These are phyloP conservation scores for Lasioglossum zephyrum DNA, from an alignment of 2,888 invertebrate species.

Conservation along the genomic window DNA sequence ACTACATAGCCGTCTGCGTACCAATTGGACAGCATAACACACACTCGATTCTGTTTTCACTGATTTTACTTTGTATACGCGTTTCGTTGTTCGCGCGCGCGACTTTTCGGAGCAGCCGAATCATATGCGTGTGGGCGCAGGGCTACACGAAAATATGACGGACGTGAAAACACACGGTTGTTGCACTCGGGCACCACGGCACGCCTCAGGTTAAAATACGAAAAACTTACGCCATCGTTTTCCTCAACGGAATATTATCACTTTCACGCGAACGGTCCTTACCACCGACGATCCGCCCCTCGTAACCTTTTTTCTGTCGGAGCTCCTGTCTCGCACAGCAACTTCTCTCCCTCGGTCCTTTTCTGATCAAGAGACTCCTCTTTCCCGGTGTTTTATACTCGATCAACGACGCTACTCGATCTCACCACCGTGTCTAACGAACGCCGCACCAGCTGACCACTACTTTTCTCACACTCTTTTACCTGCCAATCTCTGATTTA, in stretches of 20 bases:
- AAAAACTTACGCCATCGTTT: conserved; percentile 70
- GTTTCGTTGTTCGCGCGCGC: conserved; percentile 54
- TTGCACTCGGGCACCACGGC: conserved; percentile 30
- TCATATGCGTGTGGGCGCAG: conserved; percentile 37
- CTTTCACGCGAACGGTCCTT: conserved; percentile 68
- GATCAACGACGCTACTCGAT: conserved; percentile 19
- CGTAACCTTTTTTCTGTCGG: conserved; percentile 51
- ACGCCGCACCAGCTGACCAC: conserved; percentile 64
- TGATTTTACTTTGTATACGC: conserved; percentile 48
- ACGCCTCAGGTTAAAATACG: conserved; percentile 31
- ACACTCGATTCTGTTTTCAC: conserved; percentile 55
- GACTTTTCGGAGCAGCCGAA: conserved; percentile 39
- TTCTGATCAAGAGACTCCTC: conserved; percentile 5
- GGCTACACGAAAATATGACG: conserved; percentile 19
- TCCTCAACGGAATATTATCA: conserved; percentile 54
- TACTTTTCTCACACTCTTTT: conserved; percentile 54
- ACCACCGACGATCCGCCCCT: conserved; percentile 66
- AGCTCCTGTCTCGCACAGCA: conserved; percentile 16
- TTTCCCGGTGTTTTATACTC: neutral
- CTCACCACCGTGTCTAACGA: conserved; percentile 24
- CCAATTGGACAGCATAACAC: conserved; percentile 48
- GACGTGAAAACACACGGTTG: conserved; percentile 26
- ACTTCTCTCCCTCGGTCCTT: conserved; percentile 5
- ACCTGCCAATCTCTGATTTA: conserved; percentile 64
- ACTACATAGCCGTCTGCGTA: conserved; percentile 44